Conservation (phyloP, 2,113 vertebrate genomes). For the Oceanodroma tethys region DNA sequence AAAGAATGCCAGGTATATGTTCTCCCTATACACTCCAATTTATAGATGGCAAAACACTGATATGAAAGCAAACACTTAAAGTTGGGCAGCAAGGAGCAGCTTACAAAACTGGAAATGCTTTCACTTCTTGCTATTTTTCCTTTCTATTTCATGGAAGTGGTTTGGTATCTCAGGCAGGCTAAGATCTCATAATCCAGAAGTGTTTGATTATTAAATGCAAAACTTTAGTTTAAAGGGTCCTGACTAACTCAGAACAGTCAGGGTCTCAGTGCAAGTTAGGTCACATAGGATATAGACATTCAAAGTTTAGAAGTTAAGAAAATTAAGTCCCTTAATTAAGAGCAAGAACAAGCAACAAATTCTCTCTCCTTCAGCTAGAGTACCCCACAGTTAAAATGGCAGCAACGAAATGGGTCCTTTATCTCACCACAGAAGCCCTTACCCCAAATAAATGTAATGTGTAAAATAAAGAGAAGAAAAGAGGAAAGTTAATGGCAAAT, state of each 20-base stretch:
- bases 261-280: not conserved
- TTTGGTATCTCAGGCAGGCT: not conserved
- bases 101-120: not conserved
- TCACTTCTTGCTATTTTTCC: not conserved
- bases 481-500: not conserved
- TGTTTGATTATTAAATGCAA: not conserved
- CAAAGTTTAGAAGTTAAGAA: not conserved
- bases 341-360: not conserved
- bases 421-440: not conserved
- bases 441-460: not conserved
- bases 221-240: not conserved
- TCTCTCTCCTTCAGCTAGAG: not conserved
- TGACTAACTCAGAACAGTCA: not conserved
- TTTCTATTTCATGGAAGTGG: not conserved
- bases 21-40: not conserved
- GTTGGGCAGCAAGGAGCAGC: not conserved
- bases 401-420: not conserved
- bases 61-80: not conserved
- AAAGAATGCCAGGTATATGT: not conserved
- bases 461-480: not conserved
- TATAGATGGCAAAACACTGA: not conserved
- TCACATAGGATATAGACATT: not conserved
- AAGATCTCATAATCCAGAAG: not conserved
- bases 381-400: not conserved
- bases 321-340: not conserved